Base-by-base conservation (phyloP, 2,888 invertebrate species). In the Latheticus oryzae region DNA sequence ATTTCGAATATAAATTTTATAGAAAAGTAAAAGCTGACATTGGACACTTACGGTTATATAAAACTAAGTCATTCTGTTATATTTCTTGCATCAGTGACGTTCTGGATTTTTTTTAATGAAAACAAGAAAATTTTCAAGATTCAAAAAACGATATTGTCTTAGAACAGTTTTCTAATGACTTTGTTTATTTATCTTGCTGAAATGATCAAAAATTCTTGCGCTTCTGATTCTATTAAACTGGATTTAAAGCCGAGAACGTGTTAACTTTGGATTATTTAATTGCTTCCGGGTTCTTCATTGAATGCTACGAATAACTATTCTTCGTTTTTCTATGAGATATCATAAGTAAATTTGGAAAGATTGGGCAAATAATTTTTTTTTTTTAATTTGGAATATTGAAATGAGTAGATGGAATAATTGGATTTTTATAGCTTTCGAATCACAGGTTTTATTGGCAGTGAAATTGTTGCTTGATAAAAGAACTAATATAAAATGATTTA, bases 21-120 rank as follows among this genome's bases (percentile, higher is more conserved):
- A n/a, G n/a, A n/a, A n/a, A n/a, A n/a, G n/a, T n/a, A n/a, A n/a
- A 12, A 3, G 24, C 30, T 7, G 13, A 32, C 40, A 23, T 40
- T 23, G 24, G 13, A 26, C 24, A 24, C 40, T 5, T 23, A 24
- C 19, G 24, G 32, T 54, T 54, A 54, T 26, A 54, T 54, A 54
- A 54, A 54, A 54, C 40, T 47, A 37, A 47, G 38, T 8, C 37
- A 30, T 54, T 35, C 53, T 24, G 53, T 43, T 43, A 54, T 47
- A 43, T 47, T 45, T 54, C 35, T 54, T 54, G 47, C 38, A 51
- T 40, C 40, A 7, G 1, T 51, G 51, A 51, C 51, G 30, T 28
- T 40, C 38, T n/a, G 30, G 38, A 37, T 28, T 37, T 48, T 47
- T 35, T 26, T 12, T 5, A 26, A 12, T 26, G 35, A 35, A 48